Evolutionary conservation across 2,888 invertebrate species (phyloP), one percentile per base, ranked within the genome.

Genomic region (Drosophila multiciliata): DNA sequence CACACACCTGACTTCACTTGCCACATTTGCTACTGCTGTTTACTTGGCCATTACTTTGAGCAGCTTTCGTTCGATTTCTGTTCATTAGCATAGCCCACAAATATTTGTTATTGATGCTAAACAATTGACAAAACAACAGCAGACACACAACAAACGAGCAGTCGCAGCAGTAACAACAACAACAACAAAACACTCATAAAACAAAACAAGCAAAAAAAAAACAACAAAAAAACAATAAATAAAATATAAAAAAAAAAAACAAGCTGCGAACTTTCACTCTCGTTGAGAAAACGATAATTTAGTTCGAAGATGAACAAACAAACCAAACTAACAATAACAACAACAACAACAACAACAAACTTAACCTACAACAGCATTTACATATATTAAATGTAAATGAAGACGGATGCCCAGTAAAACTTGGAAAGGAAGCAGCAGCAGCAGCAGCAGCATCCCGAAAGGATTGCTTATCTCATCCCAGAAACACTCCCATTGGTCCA

Each of bases 61-160:
- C 60, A 54, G 60, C 65, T 75, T 75, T 75, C 68, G 58, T 74
- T 77, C 83, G 78, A 76, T 85, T 74, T 74, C 78, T 73, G 75
- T 75, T 86, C 83, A 83, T 86, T 86, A 86, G 83, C 83, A 83
- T 83, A 78, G 78, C 52, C 64, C 29, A 79, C 82, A 83, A 83
- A 73, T 87, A 81, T 83, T 83, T 82, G 84, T 79, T 83, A 80
- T 81, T 80, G 86, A 83, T 86, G 82, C 83, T 76, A 80, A 85
- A 76, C 76, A 82, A 80, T 80, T 80, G 77, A 76, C 65, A 73
- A 75, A 63, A 73, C 45, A 48, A 62, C 36, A 63, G 45, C 64
- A 66, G 60, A 45, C 62, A 42, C 50, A 80, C 29, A 73, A 64
- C 75, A 82, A 79, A 79, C 58, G 57, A 79, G 52, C 54, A 42